A percentile compares a stretch with the other conserved stretches of the same genome.
These are phyloP conservation scores for Recurvirostra avosetta DNA, from an alignment of 2,113 vertebrate species.

Conservation along the genomic window DNA sequence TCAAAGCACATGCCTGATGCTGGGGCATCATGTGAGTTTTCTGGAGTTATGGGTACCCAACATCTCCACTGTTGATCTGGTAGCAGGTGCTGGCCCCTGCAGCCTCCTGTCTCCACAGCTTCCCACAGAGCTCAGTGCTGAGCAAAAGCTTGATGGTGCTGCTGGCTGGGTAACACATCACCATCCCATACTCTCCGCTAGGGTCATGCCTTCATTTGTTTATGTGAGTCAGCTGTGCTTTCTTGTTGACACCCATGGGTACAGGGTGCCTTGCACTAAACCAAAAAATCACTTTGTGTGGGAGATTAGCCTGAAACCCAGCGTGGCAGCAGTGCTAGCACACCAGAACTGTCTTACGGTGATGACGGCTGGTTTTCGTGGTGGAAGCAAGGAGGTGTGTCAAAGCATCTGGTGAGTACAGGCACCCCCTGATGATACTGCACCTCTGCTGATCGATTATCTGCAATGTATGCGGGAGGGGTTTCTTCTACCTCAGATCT, in stretches of 20 bases:
- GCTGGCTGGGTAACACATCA: background rate
- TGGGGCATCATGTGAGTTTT: background rate
- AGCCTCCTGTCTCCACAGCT: background rate
- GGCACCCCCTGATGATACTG: background rate
- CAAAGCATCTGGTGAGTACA: background rate
- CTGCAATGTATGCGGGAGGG: background rate
- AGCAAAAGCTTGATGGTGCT: background rate
- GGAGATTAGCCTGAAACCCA: background rate
- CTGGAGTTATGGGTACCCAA: background rate
- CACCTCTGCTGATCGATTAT: background rate
- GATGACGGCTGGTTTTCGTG: background rate
- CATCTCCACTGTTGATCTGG: background rate
- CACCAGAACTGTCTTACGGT: background rate
- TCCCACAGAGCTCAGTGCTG: background rate
- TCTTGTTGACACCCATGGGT: background rate
- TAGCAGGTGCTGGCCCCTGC: background rate
- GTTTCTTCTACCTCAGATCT: background rate
- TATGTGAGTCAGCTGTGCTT: background rate
- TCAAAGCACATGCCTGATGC: background rate
- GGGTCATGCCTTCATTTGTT: background rate
- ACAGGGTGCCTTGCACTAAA: background rate
- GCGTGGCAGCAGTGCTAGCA: background rate
- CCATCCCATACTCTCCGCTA: background rate
- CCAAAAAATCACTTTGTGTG: background rate
- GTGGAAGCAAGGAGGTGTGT: background rate